Percentiles rank a stretch among this genome's conserved stretches.
These are phyloP conservation scores for Sceliomorpha sp. DNA, from an alignment of 2,888 invertebrate genomes.

Conservation along the genomic window DNA sequence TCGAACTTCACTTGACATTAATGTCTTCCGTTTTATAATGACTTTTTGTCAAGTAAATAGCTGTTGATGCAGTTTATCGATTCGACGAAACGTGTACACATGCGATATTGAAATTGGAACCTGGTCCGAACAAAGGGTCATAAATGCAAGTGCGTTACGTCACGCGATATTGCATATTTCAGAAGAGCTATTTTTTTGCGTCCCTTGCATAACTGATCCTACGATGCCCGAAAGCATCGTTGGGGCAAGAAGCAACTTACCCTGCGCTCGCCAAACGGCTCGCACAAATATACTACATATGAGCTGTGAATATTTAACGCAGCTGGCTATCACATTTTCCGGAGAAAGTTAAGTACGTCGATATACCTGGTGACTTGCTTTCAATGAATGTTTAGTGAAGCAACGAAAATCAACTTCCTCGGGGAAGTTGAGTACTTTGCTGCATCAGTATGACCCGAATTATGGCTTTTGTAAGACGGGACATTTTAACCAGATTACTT, in stretches of 20 bases:
- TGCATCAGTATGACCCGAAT: slow-evolving; percentile 19
- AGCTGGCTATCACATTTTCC: slow-evolving; percentile 19
- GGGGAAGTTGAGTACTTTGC: slow-evolving; percentile 12
- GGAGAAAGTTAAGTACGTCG: slow-evolving; percentile 23
- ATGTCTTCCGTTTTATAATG: too few species aligned
- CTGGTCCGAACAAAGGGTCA: neutral
- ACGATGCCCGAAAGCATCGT: slow-evolving; percentile 29
- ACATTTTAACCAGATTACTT: slow-evolving; percentile 32
- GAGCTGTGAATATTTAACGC: slow-evolving; percentile 71
- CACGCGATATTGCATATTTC: slow-evolving; percentile 9
- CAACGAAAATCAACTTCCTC: slow-evolving; percentile 34
- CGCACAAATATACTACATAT: slow-evolving; percentile 69
- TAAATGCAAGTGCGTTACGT: slow-evolving; percentile 3
- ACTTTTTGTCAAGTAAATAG: too few species aligned
- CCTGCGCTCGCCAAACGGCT: slow-evolving; percentile 29
- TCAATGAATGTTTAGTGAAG: slow-evolving; percentile 47
- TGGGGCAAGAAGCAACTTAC: slow-evolving; percentile 12
- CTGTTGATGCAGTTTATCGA: too few species aligned
- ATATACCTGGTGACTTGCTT: slow-evolving; percentile 22
- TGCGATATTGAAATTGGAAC: too few species aligned
- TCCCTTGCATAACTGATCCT: slow-evolving; percentile 14
- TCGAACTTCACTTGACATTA: too few species aligned
- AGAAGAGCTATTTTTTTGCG: slow-evolving; percentile 12
- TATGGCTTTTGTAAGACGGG: slow-evolving; percentile 13
- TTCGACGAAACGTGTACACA: too few species aligned